phyloP scores from a whole-genome alignment of 2,113 vertebrate species.

The Upupa epops region DNA sequence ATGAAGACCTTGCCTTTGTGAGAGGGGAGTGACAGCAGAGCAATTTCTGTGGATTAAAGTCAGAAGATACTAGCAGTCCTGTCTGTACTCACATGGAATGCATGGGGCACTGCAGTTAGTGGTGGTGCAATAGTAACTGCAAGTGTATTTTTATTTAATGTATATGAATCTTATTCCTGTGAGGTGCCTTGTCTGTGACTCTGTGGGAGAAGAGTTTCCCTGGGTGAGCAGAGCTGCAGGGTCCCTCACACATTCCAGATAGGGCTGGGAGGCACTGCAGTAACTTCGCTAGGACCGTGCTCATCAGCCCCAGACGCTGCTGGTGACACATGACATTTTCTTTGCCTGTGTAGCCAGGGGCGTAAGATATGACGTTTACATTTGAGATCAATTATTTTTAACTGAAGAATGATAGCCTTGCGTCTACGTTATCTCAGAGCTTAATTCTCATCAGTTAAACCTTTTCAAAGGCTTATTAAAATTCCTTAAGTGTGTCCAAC shows the following conservation, averaged over 20 bases:
- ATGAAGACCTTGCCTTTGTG: not conserved
- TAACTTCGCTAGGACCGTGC: not conserved
- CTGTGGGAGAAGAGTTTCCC: not conserved
- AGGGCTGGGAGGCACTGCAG: not conserved
- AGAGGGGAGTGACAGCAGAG: not conserved
- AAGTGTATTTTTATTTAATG: not conserved
- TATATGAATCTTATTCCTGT: not conserved
- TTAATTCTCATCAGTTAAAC: constrained; percentile 67
- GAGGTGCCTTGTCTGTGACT: not conserved
- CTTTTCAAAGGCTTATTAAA: constrained; percentile 69
- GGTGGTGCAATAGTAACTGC: not conserved
- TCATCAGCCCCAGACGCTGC: not conserved
- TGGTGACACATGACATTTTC: constrained; percentile 48
- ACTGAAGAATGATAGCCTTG: constrained; percentile 44
- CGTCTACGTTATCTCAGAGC: constrained; percentile 16
- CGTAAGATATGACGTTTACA: not conserved
- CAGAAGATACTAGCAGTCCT: not conserved
- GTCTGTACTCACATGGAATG: not conserved
- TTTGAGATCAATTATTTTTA: constrained; percentile 64
- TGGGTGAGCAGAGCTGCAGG: not conserved
- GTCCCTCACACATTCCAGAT: not conserved
- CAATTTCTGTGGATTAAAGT: not conserved
- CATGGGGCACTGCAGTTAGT: not conserved
- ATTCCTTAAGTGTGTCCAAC: constrained; percentile 65
- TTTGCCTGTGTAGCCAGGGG: not conserved